Percentiles rank a stretch among this genome's conserved stretches.
phyloP scores from a whole-genome alignment of 2,797 vertebrate genomes.

The Acropternis orthonyx region DNA sequence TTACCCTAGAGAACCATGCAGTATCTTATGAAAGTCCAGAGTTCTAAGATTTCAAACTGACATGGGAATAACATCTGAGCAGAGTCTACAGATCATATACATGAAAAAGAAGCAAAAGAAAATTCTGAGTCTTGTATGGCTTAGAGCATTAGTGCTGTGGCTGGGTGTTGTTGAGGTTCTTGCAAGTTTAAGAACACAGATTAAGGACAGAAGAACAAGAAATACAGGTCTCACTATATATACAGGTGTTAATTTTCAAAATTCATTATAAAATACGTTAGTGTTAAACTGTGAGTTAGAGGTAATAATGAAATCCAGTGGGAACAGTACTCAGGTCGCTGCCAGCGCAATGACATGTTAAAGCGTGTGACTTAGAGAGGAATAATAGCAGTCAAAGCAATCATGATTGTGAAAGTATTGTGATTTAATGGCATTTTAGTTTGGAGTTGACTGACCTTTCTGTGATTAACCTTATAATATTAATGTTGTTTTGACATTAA shows the following conservation, averaged over 20 bases:
- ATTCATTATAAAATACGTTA: not conserved
- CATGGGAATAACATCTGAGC: not conserved
- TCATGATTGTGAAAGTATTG: not conserved
- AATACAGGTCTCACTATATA: not conserved
- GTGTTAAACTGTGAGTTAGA: not conserved
- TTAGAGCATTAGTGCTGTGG: not conserved
- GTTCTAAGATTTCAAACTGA: not conserved
- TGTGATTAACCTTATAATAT: not conserved
- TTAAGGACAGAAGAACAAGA: not conserved
- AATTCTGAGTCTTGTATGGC: not conserved
- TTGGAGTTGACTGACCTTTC: not conserved
- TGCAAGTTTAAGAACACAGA: not conserved
- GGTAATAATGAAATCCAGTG: not conserved
- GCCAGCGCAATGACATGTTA: not conserved
- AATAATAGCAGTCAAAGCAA: not conserved
- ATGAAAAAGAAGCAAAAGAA: not conserved
- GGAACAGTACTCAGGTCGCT: not conserved
- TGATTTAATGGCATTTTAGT: not conserved
- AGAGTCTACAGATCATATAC: not conserved
- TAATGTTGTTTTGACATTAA: not conserved
- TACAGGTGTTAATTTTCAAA: not conserved
- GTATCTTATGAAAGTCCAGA: not conserved
- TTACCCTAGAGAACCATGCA: not conserved
- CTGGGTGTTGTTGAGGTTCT: not conserved
- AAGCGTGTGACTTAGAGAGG: not conserved